Base-by-base conservation (phyloP, 2,113 vertebrate species). In the Crotalus viridis region DNA sequence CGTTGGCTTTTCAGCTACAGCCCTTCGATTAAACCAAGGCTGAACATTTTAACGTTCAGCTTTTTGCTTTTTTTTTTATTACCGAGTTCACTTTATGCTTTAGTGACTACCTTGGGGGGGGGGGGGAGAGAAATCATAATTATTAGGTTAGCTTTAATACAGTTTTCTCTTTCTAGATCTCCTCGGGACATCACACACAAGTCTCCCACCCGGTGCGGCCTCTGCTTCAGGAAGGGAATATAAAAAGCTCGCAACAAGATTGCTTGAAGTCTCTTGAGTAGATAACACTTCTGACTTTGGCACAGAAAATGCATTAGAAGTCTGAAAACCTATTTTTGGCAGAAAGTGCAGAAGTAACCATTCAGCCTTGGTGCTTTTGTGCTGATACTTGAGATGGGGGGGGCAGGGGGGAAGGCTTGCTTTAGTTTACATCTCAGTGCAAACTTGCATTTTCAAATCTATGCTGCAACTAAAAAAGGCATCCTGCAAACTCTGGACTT, bases 1-100 rank as follows among this genome's bases (percentile, higher is more conserved):
- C 87, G 90, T 89, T 95, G 91, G 94, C 96, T 94, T 97, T 96
- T 90, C 95, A 97, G 86, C 95, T 92, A 95, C 93, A 43, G 94
- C 94, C 88, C 90, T 10, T 88, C 95, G 95, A 91, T 96, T 94
- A 93, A 96, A 95, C 93, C n/a, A 90, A 93, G 52, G 91, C 94
- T 90, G 93, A 88, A 56, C 91, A 91, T 91, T 90, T 92, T 89
- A 19, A 74, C 88, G 92, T 86, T 89, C 88, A 89, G 94, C 91
- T 94, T 95, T 48, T 48, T 7, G 48, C 7, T 48, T 51, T 8
- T 95, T 95, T 95, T 94, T 2, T 0, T 90, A 89, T 88, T 0
- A 0, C 90, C 61, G 92, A 0, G 0, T 10, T 74, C 94, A 85
- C 90, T 0, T 2, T 59, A 89, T 92, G 91, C 0, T 28, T 87